Evolutionary conservation across 2,113 vertebrate genomes (phyloP).

Genomic region (Columbina picui): DNA sequence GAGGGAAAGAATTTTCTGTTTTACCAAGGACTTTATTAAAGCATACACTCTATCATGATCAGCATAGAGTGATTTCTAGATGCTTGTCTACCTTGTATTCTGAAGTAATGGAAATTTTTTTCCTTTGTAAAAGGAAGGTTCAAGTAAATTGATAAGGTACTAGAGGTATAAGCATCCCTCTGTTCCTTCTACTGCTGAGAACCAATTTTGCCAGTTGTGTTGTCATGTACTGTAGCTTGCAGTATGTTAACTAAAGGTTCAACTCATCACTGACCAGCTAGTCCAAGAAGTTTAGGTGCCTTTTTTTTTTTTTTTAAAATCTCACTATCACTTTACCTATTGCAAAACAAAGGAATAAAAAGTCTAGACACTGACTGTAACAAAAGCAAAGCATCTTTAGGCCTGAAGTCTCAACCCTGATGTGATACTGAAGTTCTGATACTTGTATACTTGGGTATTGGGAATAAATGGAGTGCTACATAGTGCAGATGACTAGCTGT

Average conservation of each 20-base stretch:
- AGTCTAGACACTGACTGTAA: not conserved
- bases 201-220: not conserved
- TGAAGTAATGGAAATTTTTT: not conserved
- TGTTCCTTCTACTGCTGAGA: conserved; percentile 57
- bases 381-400: not conserved
- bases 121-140: not conserved
- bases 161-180: not conserved
- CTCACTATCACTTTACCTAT: not conserved
- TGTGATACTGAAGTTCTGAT: not conserved
- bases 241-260: conserved; percentile 13
- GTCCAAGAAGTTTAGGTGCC: not conserved
- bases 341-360: not conserved
- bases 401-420: not conserved
- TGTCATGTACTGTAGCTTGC: not conserved
- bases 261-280: not conserved
- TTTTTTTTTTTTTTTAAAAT: not conserved
- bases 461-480: not conserved
- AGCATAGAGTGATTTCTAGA: not conserved
- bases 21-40: not conserved
- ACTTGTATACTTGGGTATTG: not conserved
- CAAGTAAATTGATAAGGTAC: not conserved
- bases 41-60: not conserved
- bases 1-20: not conserved
- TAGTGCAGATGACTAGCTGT: not conserved
- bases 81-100: not conserved